Conservation (phyloP, 2,888 invertebrate genomes). For the Drosophila lacicola region DNA sequence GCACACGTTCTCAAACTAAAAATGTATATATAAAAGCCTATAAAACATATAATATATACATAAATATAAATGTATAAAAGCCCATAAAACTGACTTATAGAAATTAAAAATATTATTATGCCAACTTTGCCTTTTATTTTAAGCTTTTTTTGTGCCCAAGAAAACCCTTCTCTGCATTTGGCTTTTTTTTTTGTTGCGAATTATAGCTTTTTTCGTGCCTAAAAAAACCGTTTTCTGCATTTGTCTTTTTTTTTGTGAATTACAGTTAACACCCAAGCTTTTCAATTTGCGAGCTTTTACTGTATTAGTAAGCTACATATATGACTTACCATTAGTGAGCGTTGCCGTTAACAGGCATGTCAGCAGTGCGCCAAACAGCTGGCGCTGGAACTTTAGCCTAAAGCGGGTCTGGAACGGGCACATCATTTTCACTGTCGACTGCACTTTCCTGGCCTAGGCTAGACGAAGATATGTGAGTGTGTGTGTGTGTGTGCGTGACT, state of each 20-base stretch:
- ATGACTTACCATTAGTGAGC: slow-evolving; percentile 70
- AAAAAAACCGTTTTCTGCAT: background rate
- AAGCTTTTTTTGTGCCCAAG: too few relatives aligned
- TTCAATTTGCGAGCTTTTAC: slow-evolving; percentile 1
- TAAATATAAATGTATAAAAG: background rate
- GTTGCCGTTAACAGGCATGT: slow-evolving; percentile 61
- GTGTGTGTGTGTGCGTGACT: slow-evolving; percentile 58
- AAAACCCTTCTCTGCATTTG: background rate
- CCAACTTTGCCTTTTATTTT: too few relatives aligned
- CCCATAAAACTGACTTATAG: background rate
- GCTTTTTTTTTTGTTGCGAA: background rate
- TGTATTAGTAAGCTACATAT: slow-evolving; percentile 6
- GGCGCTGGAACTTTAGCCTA: slow-evolving; percentile 54
- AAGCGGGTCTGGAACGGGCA: slow-evolving; percentile 52
- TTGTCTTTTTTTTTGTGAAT: background rate
- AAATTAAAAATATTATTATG: background rate
- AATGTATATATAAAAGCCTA: background rate
- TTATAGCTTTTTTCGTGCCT: background rate
- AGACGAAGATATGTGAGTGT: slow-evolving; percentile 34
- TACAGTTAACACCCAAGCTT: background rate
- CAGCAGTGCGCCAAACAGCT: slow-evolving; percentile 75
- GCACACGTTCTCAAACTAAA: too few relatives aligned
- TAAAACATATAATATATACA: background rate
- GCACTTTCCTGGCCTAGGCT: slow-evolving; percentile 74
- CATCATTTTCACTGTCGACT: slow-evolving; percentile 80